phyloP scores from a whole-genome alignment of 2,888 invertebrate species.

The Epinotia nisella region DNA sequence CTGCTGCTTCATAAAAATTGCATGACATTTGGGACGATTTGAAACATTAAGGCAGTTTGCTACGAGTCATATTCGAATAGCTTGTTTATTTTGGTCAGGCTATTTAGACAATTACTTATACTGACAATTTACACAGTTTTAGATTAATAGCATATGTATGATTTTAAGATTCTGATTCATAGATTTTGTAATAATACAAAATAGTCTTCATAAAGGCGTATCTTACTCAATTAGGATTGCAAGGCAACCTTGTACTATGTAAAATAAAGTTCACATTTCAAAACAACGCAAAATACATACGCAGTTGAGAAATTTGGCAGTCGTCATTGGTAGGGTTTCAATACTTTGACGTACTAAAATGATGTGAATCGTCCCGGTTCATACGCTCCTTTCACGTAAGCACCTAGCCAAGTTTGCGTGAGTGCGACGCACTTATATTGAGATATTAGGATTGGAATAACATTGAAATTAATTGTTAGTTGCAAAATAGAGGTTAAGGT shows the following conservation, averaged over 20 bases:
- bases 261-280: conserved; percentile 12
- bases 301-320: neutral
- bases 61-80: neutral
- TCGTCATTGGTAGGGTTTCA: neutral
- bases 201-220: neutral
- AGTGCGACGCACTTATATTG: neutral
- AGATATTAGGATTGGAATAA: too few species aligned
- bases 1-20: neutral
- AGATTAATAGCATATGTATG: neutral
- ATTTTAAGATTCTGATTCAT: neutral
- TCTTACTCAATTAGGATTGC: conserved; percentile 1
- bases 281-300: neutral
- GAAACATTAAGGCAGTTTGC: neutral
- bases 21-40: neutral
- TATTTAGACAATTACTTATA: neutral
- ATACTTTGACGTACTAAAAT: neutral
- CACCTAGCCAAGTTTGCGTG: neutral
- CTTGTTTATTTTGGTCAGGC: neutral
- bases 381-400: neutral
- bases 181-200: neutral
- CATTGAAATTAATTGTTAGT: too few species aligned
- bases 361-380: neutral
- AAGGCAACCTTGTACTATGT: conserved; percentile 1
- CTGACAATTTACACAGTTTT: neutral
- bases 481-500: neutral